Evolutionary conservation across 2,797 vertebrate species (phyloP).

Genomic region (Hippoglossus hippoglossus): DNA sequence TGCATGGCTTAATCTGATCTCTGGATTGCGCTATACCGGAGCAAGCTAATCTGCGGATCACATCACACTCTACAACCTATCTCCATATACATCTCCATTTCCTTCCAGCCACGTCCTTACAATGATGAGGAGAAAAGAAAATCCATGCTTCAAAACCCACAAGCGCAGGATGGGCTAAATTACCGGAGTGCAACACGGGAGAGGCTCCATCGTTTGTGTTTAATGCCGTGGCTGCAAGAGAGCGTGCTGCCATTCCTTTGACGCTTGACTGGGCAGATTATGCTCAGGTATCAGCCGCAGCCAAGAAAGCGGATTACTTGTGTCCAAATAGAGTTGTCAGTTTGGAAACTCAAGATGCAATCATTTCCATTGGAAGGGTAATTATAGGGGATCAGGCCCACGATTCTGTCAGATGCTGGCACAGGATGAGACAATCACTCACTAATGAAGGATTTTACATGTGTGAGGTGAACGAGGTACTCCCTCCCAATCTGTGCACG

Average conservation of each 20-base stretch:
- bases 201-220: conserved; percentile 67
- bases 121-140: conserved; percentile 56
- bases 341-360: conserved; percentile 85
- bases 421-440: conserved; percentile 80
- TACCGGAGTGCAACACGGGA: conserved; percentile 64
- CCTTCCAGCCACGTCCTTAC: conserved; percentile 61
- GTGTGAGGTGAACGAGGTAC: conserved; percentile 73
- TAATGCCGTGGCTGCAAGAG: conserved; percentile 50
- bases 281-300: conserved; percentile 84
- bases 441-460: conserved; percentile 85
- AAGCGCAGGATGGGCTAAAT: conserved; percentile 77
- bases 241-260: conserved; percentile 70
- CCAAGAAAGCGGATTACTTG: conserved; percentile 85
- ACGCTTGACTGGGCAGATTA: conserved; percentile 83
- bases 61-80: conserved; percentile 55
- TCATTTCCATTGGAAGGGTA: conserved; percentile 82
- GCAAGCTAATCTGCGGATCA: conserved; percentile 73
- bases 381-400: conserved; percentile 81
- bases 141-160: conserved; percentile 69
- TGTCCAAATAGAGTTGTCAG: conserved; percentile 86
- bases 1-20: conserved; percentile 54
- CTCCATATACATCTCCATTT: conserved; percentile 69
- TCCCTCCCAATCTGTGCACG: conserved; percentile 36
- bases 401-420: conserved; percentile 76
- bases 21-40: conserved; percentile 41